A percentile compares a stretch with the other conserved stretches of the same genome.
These are phyloP conservation scores for Channa argus DNA, from an alignment of 2,113 vertebrate species.

Conservation along the genomic window DNA sequence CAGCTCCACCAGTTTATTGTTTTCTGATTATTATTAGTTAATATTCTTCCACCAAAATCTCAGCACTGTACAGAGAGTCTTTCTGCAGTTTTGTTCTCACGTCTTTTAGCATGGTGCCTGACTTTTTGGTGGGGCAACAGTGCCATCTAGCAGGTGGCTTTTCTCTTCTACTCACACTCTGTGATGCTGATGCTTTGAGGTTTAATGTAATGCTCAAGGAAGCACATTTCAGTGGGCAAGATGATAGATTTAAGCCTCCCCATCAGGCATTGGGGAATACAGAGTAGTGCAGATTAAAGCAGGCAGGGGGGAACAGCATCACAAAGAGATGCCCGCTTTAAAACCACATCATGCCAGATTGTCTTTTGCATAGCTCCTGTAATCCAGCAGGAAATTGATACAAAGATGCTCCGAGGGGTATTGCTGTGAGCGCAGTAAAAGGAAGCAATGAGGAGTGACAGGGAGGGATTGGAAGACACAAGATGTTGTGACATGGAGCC, in stretches of 20 bases:
- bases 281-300: conserved; percentile 73
- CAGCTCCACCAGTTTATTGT: conserved; percentile 53
- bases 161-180: conserved; percentile 4
- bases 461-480: conserved; percentile 69
- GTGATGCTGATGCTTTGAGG: conserved; percentile 60
- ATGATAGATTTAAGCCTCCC: conserved; percentile 81
- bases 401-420: conserved; percentile 76
- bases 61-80: conserved; percentile 34
- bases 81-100: neutral
- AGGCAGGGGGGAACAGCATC: conserved; percentile 69
- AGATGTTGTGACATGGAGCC: conserved; percentile 72
- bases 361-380: conserved; percentile 77
- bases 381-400: conserved; percentile 81
- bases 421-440: conserved; percentile 53
- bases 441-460: conserved; percentile 75
- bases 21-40: conserved; percentile 57
- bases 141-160: conserved; percentile 84
- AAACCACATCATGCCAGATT: conserved; percentile 77
- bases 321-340: conserved; percentile 73
- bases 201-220: conserved; percentile 75
- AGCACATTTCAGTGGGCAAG: conserved; percentile 78
- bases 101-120: neutral
- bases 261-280: conserved; percentile 80
- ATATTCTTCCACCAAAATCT: conserved; percentile 56
- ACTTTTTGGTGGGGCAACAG: conserved; percentile 76